Conservation (phyloP, 2,888 invertebrate species). For the Thera britannica region DNA sequence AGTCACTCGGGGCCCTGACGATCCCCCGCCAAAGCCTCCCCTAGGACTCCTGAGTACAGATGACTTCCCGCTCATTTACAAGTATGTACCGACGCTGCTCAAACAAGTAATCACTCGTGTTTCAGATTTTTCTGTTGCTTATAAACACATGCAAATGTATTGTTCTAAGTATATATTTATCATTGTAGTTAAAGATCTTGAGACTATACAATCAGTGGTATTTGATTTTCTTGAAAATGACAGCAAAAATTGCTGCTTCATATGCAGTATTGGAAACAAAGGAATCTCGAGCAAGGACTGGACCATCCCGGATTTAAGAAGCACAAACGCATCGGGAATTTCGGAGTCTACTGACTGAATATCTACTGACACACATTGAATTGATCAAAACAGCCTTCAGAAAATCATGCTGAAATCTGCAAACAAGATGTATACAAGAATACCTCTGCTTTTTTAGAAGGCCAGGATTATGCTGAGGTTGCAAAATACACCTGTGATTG, state of each 20-base stretch:
- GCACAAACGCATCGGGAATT: slow-evolving; percentile 5
- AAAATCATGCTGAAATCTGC: slow-evolving; percentile 2
- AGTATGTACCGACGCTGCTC: slow-evolving; percentile 86
- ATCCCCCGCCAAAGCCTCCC: slow-evolving; percentile 89
- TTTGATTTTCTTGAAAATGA: slow-evolving; percentile 51
- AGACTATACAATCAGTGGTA: slow-evolving; percentile 66
- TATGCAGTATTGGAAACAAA: slow-evolving; percentile 16
- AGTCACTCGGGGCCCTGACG: slow-evolving; percentile 87
- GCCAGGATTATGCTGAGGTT: slow-evolving; percentile 25
- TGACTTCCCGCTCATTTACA: slow-evolving; percentile 92
- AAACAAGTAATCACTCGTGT: slow-evolving; percentile 49
- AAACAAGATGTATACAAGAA: slow-evolving; percentile 34
- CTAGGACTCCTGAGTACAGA: slow-evolving; percentile 93
- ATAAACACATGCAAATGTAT: slow-evolving; percentile 53
- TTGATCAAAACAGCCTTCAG: slow-evolving; percentile 13
- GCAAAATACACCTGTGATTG: slow-evolving; percentile 40
- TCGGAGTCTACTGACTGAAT: slow-evolving; percentile 5
- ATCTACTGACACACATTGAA: slow-evolving; percentile 11
- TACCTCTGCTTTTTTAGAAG: slow-evolving; percentile 58
- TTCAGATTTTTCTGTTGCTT: slow-evolving; percentile 62
- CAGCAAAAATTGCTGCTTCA: slow-evolving; percentile 26
- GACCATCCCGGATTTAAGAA: slow-evolving; percentile 6
- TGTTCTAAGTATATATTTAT: slow-evolving; percentile 66
- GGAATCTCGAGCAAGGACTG: slow-evolving; percentile 31
- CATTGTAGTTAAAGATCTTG: slow-evolving; percentile 60